Percentiles rank a stretch among this genome's conserved stretches.
Evolutionary conservation across 2,113 vertebrate species (phyloP).

Genomic region (Dicaeum eximium): DNA sequence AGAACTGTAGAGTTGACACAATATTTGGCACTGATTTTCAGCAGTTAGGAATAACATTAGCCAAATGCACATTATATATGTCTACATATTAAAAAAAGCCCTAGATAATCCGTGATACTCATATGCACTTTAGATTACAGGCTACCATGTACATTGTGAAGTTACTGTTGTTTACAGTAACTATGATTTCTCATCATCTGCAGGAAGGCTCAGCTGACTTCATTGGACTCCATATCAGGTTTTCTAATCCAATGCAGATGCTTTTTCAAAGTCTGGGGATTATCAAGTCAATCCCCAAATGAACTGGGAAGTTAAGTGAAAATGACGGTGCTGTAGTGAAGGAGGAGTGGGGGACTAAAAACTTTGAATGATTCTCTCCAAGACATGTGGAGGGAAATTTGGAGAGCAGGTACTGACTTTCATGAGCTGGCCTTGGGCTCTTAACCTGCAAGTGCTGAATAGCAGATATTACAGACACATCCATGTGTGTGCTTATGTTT

Average conservation of each 20-base stretch:
- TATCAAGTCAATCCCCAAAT: conserved; percentile 43
- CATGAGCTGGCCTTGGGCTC: background rate
- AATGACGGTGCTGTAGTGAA: background rate
- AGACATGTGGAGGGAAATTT: background rate
- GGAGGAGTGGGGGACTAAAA: background rate
- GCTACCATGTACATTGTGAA: background rate
- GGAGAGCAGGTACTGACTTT: background rate
- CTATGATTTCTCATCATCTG: conserved; percentile 9
- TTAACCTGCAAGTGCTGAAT: background rate
- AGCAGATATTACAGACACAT: background rate
- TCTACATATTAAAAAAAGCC: background rate
- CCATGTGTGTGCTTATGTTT: background rate
- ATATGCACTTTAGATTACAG: background rate
- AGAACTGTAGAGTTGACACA: background rate
- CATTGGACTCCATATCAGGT: conserved; percentile 47
- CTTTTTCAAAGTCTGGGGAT: conserved; percentile 60
- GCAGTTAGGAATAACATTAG: background rate
- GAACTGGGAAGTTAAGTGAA: conserved; percentile 45
- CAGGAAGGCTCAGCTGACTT: conserved; percentile 25
- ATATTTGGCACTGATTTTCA: background rate
- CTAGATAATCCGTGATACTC: background rate
- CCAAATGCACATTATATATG: background rate
- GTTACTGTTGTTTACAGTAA: conserved; percentile 11
- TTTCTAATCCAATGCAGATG: conserved; percentile 54
- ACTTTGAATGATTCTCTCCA: background rate